A percentile compares a stretch with the other conserved stretches of the same genome.
Conservation (phyloP, 2,113 vertebrate genomes). For the Odocoileus virginianus region DNA sequence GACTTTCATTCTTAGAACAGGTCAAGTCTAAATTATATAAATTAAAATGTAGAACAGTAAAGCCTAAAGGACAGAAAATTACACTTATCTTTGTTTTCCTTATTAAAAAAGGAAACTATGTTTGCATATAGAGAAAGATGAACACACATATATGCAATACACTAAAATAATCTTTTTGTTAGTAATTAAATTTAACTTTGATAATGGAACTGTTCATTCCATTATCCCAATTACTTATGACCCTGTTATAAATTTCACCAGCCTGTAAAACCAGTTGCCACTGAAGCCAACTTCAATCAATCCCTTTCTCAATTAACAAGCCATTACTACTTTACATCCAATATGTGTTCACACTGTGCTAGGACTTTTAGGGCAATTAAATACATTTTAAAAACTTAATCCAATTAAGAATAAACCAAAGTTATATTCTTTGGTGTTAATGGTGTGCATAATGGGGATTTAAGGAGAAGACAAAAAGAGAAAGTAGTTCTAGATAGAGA, state of each 20-base stretch:
- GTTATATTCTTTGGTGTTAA: not conserved
- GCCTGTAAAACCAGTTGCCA: not conserved
- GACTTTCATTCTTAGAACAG: not conserved
- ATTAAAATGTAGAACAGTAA: not conserved
- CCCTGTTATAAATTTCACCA: not conserved
- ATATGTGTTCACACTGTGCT: not conserved
- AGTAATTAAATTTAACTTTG: not conserved
- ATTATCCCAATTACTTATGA: not conserved
- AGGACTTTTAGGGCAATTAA: not conserved
- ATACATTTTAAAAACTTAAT: not conserved
- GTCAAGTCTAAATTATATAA: not conserved
- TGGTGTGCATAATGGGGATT: not conserved
- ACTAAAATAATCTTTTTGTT: not conserved
- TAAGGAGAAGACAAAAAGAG: not conserved
- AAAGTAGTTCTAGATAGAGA: not conserved
- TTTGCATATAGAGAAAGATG: not conserved
- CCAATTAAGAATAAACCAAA: not conserved
- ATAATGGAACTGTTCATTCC: conserved; percentile 2
- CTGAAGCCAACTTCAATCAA: not conserved
- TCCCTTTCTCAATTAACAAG: conserved; percentile 21
- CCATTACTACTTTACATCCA: not conserved
- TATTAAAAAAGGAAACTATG: not conserved
- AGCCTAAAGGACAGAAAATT: not conserved
- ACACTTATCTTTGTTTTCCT: not conserved
- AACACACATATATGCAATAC: not conserved